Percentiles rank a stretch among this genome's conserved stretches.
Conservation (phyloP, 1,140 invertebrate species). For the Euborellia annulipes region DNA sequence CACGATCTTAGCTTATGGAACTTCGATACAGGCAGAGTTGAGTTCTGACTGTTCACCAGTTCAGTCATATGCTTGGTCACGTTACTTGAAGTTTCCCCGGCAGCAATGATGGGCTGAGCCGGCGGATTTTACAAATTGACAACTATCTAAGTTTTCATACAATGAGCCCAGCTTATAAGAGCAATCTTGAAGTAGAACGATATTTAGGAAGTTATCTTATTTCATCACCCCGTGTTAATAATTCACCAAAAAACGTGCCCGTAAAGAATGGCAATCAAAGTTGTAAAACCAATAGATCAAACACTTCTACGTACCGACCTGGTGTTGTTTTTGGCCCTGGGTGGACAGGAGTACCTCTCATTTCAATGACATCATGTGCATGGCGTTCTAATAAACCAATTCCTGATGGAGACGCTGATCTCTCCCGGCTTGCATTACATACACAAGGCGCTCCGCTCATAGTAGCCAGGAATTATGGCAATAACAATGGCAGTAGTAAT, state of each 20-base stretch:
- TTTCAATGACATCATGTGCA: conserved; percentile 35
- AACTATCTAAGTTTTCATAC: no score
- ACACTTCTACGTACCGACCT: no score
- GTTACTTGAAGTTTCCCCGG: no score
- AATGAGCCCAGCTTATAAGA: conserved; percentile 44
- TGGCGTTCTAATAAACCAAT: conserved; percentile 14
- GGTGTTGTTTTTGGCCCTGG: no score
- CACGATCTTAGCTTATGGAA: no score
- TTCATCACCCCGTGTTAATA: conserved; percentile 12
- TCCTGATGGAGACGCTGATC: conserved; percentile 30
- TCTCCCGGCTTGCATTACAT: conserved; percentile 51
- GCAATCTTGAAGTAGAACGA: conserved; percentile 41
- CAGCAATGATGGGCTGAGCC: no score
- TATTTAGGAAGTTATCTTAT: conserved; percentile 48
- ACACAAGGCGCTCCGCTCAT: conserved; percentile 61
- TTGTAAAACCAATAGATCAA: no score
- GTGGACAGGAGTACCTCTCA: conserved; percentile 51
- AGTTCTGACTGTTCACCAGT: no score
- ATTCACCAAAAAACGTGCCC: not conserved
- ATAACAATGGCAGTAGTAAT: conserved; percentile 20
- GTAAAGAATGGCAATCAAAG: no score
- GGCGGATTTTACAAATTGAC: no score
- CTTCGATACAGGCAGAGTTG: no score
- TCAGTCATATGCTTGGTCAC: no score
- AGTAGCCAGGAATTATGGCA: conserved; percentile 37